phyloP scores from a whole-genome alignment of 2,797 vertebrate species.

The Coranthus polyacanthus region DNA sequence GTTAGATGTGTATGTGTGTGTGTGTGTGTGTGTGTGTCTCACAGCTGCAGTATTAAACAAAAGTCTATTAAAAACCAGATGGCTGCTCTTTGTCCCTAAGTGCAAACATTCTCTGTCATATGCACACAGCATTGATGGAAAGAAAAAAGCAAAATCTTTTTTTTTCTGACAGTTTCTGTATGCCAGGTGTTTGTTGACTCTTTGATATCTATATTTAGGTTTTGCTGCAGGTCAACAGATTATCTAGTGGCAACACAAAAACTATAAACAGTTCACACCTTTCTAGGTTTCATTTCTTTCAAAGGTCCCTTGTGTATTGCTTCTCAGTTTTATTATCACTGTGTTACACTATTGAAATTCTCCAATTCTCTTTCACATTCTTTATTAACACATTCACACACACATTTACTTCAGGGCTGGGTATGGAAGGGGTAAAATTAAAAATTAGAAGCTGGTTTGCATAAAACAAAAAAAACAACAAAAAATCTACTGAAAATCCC shows the following conservation, averaged over 20 bases:
- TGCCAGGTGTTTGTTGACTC: conserved; percentile 18
- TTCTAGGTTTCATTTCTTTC: conserved; percentile 17
- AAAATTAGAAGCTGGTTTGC: no score
- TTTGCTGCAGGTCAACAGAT: no score
- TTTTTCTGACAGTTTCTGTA: conserved; percentile 1
- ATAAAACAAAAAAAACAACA: no score
- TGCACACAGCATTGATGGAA: conserved; percentile 14
- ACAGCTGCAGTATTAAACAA: conserved; percentile 45
- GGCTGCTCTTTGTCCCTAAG: conserved; percentile 35
- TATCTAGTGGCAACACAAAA: no score
- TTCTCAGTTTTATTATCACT: conserved; percentile 13
- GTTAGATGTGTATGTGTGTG: conserved; percentile 16
- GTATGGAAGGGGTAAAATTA: no score
- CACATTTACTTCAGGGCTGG: background rate
- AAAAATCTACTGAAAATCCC: no score
- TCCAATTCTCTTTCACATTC: conserved; percentile 19
- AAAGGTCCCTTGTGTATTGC: background rate
- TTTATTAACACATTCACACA: no score
- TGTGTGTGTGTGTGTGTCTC: no score
- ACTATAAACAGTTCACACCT: no score
- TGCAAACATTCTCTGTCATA: conserved; percentile 18
- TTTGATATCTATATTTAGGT: conserved; percentile 16
- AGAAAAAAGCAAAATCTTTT: conserved; percentile 20
- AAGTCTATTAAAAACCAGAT: conserved; percentile 51
- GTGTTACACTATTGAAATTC: conserved; percentile 37